Evolutionary conservation across 2,797 vertebrate species (phyloP).

Genomic region (Anomalospiza imberbis): DNA sequence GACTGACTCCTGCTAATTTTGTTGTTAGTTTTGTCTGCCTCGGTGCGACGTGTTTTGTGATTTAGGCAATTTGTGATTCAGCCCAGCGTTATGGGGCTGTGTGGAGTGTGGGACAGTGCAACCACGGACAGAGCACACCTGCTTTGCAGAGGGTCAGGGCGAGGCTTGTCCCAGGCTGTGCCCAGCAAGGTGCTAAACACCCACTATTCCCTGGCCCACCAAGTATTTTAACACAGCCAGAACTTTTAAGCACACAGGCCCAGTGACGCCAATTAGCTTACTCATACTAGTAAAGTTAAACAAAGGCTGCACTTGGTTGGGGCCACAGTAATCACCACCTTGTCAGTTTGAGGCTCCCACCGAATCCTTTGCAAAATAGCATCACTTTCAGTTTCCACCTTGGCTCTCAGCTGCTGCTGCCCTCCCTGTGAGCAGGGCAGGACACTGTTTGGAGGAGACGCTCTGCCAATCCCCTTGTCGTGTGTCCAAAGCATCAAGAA

Average conservation of each 20-base stretch:
- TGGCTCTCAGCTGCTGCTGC: not conserved
- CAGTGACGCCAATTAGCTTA: not conserved
- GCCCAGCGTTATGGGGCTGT: not conserved
- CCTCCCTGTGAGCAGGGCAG: not conserved
- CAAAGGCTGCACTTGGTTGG: not conserved
- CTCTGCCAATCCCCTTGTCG: not conserved
- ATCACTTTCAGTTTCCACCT: not conserved
- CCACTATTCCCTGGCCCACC: not conserved
- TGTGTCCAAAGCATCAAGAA: not conserved
- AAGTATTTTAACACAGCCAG: not conserved
- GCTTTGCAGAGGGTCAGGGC: not conserved
- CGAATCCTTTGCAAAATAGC: not conserved
- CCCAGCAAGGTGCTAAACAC: not conserved
- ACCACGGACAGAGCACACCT: not conserved
- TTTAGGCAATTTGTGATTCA: not conserved
- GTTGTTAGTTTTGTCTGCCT: not conserved
- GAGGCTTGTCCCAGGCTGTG: not conserved
- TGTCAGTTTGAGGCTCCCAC: not conserved
- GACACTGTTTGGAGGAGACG: not conserved
- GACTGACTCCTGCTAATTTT: slow-evolving; percentile 39
- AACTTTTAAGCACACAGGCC: not conserved
- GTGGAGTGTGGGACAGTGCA: not conserved
- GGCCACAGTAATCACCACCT: slow-evolving; percentile 1
- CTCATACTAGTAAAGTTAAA: slow-evolving; percentile 7
- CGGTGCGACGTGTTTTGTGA: not conserved